phyloP scores from a whole-genome alignment of 2,888 invertebrate species.

The Gryllus longicercus region DNA sequence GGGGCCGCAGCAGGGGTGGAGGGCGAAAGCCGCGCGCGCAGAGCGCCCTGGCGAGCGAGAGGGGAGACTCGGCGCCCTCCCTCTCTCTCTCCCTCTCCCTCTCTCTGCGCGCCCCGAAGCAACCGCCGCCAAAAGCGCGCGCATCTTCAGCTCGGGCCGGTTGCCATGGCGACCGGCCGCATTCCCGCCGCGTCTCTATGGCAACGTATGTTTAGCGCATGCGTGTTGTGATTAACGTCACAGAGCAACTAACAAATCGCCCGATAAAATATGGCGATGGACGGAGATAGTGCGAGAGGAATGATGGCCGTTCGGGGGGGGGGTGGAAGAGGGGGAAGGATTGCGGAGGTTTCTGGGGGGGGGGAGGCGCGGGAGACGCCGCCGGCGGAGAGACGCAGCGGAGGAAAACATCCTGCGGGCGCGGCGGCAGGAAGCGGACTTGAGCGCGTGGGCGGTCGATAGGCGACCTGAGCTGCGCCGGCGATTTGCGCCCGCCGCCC shows the following conservation, averaged over 20 bases:
- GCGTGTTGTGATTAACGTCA: slow-evolving; percentile 38
- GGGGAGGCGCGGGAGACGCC: no score
- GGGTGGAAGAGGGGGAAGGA: background rate
- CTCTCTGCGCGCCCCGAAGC: slow-evolving; percentile 18
- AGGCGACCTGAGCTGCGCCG: no score
- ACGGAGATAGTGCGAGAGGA: slow-evolving; percentile 26
- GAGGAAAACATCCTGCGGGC: background rate
- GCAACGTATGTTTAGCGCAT: slow-evolving; percentile 40
- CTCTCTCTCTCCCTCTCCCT: background rate
- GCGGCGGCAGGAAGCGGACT: background rate
- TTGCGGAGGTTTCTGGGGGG: no score
- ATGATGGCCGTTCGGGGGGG: background rate
- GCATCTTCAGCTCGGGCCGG: slow-evolving; percentile 36
- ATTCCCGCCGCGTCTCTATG: slow-evolving; percentile 53
- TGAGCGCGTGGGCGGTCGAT: no score
- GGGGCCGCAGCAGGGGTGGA: background rate
- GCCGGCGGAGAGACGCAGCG: no score
- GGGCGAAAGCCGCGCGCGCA: background rate
- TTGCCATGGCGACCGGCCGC: slow-evolving; percentile 50
- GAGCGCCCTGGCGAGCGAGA: background rate
- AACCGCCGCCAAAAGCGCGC: slow-evolving; percentile 23
- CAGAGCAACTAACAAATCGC: slow-evolving; percentile 33
- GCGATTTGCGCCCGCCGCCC: no score
- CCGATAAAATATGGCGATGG: slow-evolving; percentile 34
- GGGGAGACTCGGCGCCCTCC: background rate